These are phyloP conservation scores for Urosaurus nigricauda DNA, from an alignment of 2,797 vertebrate species.

Conservation along the genomic window DNA sequence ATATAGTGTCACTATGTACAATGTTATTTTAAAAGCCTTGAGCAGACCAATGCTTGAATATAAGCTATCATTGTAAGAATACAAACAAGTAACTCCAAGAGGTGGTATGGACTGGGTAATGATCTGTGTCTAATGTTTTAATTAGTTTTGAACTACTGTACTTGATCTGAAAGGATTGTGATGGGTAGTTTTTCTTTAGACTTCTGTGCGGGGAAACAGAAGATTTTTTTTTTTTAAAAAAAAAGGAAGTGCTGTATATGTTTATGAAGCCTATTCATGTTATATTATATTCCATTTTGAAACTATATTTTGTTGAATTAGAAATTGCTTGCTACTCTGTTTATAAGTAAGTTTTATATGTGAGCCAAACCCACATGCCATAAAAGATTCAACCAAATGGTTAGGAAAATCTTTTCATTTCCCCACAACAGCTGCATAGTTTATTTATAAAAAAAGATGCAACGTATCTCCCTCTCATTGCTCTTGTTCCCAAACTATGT, in stretches of 20 bases:
- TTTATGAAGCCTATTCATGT: background rate
- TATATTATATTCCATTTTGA: background rate
- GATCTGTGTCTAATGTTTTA: too few species aligned
- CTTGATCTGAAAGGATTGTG: too few species aligned
- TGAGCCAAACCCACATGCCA: background rate
- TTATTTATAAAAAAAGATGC: slow-evolving; percentile 10
- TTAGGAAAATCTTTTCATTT: slow-evolving; percentile 29
- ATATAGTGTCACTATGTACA: background rate
- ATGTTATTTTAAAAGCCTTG: background rate
- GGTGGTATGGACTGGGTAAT: too few species aligned
- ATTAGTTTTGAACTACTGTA: too few species aligned
- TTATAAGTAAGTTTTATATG: background rate
- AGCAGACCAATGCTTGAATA: background rate
- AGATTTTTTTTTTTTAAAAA: too few species aligned
- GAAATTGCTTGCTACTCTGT: background rate
- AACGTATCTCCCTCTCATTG: background rate
- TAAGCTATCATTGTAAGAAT: background rate
- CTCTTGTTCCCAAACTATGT: background rate
- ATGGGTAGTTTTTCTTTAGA: too few species aligned
- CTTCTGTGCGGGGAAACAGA: too few species aligned
- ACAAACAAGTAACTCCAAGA: background rate
- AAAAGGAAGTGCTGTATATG: background rate
- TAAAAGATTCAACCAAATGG: slow-evolving; percentile 28
- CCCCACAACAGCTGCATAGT: slow-evolving; percentile 8
- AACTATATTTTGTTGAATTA: slow-evolving; percentile 23